A percentile compares a stretch with the other conserved stretches of the same genome.
Conservation (phyloP, 2,797 vertebrate species). For the Crenuchus spilurus region DNA sequence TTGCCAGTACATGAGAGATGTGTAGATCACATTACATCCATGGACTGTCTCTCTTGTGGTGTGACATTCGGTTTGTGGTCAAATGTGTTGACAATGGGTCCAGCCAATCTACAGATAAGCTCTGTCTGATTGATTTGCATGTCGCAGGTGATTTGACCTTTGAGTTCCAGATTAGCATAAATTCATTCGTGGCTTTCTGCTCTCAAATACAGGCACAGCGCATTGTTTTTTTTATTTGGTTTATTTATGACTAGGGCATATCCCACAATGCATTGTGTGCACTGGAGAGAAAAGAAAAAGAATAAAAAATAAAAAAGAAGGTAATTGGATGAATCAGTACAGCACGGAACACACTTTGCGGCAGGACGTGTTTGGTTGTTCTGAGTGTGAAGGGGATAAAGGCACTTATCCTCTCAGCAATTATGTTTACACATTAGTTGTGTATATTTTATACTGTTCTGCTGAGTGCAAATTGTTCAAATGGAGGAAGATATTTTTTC, state of each 20-base stretch:
- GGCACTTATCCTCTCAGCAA: slow-evolving; percentile 39
- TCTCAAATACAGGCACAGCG: background rate
- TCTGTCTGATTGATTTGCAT: slow-evolving; percentile 35
- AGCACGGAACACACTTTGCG: slow-evolving; percentile 37
- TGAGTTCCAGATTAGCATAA: slow-evolving; percentile 38
- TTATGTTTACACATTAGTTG: slow-evolving; percentile 51
- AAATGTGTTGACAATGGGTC: background rate
- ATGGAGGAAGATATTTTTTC: slow-evolving; percentile 57
- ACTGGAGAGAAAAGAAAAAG: background rate
- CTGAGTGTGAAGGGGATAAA: slow-evolving; percentile 34
- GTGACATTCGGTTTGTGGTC: slow-evolving; percentile 10
- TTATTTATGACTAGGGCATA: slow-evolving; percentile 4
- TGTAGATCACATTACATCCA: background rate
- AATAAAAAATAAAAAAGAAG: background rate
- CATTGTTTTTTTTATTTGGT: slow-evolving; percentile 22
- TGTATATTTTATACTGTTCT: slow-evolving; percentile 57
- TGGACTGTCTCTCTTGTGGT: background rate
- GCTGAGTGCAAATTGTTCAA: slow-evolving; percentile 67
- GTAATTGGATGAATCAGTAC: slow-evolving; percentile 61
- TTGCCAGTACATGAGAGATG: background rate
- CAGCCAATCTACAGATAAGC: slow-evolving; percentile 35
- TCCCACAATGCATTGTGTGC: background rate
- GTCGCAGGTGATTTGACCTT: slow-evolving; percentile 49
- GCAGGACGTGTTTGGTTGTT: slow-evolving; percentile 25
- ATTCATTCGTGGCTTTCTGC: background rate